A percentile compares a stretch with the other conserved stretches of the same genome.
These are phyloP conservation scores for Lophius americanus DNA, from an alignment of 2,797 vertebrate genomes.

Conservation along the genomic window DNA sequence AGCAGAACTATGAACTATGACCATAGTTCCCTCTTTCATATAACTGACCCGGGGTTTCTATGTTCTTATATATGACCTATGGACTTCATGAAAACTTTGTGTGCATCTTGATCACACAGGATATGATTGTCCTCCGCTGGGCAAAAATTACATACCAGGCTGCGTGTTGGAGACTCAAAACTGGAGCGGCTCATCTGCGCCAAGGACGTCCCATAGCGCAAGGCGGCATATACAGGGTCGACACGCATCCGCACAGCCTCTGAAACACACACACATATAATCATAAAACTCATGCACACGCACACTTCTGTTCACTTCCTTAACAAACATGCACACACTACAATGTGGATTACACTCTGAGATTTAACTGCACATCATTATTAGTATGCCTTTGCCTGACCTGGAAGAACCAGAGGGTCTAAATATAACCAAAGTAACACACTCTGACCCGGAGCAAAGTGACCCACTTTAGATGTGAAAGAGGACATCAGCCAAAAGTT, in stretches of 20 bases:
- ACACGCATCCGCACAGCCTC: conserved; percentile 77
- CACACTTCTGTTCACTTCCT: conserved; percentile 6
- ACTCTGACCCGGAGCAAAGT: conserved; percentile 51
- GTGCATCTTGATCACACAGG: conserved; percentile 1
- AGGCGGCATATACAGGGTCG: conserved; percentile 90
- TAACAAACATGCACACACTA: conserved; percentile 24
- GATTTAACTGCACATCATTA: conserved; percentile 35
- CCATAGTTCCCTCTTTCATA: background rate
- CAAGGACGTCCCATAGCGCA: conserved; percentile 92
- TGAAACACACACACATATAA: conserved; percentile 58
- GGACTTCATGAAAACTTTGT: background rate
- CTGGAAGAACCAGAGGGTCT: conserved; percentile 49
- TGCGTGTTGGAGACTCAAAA: conserved; percentile 90
- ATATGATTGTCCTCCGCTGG: conserved; percentile 22
- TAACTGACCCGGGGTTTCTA: background rate
- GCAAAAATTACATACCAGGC: conserved; percentile 81
- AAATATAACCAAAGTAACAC: conserved; percentile 64
- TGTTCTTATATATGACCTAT: background rate
- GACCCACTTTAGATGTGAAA: conserved; percentile 70
- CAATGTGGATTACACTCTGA: conserved; percentile 29
- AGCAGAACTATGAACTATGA: background rate
- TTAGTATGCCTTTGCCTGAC: conserved; percentile 37
- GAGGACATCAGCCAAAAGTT: conserved; percentile 54
- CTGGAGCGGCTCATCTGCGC: conserved; percentile 91
- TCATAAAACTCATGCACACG: conserved; percentile 22